Evolutionary conservation across 2,113 vertebrate genomes (phyloP).

Genomic region (Odocoileus virginianus): DNA sequence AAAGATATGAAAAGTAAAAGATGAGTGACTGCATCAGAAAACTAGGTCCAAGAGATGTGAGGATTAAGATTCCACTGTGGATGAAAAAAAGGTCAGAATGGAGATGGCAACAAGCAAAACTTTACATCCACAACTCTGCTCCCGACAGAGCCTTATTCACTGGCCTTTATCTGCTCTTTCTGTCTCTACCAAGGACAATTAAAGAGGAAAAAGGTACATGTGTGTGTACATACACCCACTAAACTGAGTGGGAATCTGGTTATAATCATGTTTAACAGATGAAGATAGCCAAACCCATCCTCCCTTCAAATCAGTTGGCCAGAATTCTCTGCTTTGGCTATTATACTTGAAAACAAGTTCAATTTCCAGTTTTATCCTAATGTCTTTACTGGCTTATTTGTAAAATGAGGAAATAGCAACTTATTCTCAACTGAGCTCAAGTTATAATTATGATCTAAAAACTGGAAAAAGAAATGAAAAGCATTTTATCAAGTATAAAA

Average conservation of each 20-base stretch:
- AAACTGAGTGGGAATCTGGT: not conserved
- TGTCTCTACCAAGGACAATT: not conserved
- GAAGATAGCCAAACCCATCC: not conserved
- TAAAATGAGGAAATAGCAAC: not conserved
- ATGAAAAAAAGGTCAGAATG: not conserved
- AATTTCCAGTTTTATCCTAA: not conserved
- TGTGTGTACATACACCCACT: not conserved
- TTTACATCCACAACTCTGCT: not conserved
- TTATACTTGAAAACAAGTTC: not conserved
- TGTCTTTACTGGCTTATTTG: not conserved
- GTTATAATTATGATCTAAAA: not conserved
- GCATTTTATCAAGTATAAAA: not conserved
- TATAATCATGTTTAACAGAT: not conserved
- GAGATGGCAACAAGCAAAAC: not conserved
- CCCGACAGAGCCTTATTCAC: not conserved
- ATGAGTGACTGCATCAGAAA: not conserved
- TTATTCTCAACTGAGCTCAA: not conserved
- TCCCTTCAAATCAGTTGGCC: not conserved
- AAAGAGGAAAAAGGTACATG: not conserved
- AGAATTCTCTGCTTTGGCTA: not conserved
- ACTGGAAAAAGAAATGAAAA: not conserved
- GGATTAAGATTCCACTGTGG: not conserved
- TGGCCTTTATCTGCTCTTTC: not conserved
- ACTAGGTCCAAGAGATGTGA: not conserved
- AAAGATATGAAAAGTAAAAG: not conserved